A percentile compares a stretch with the other conserved stretches of the same genome.
These are phyloP conservation scores for Arctopsyche grandis DNA, from an alignment of 1,140 invertebrate genomes.

Conservation along the genomic window DNA sequence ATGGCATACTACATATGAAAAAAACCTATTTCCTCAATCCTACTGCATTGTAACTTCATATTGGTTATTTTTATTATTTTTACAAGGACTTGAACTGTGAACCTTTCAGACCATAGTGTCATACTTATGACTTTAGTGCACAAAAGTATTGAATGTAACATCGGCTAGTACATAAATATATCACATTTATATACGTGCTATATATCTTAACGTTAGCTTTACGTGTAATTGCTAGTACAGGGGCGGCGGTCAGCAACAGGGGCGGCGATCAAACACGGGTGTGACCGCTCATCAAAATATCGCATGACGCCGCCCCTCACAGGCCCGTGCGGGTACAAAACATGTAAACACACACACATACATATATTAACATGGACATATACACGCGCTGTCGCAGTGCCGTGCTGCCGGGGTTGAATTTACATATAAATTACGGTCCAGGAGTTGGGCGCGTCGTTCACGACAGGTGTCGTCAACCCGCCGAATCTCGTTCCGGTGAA, in stretches of 20 bases:
- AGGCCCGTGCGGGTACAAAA: neutral
- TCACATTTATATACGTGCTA: too few relatives aligned
- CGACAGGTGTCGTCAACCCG: slow-evolving; percentile 22
- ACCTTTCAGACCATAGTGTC: too few relatives aligned
- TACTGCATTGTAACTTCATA: too few relatives aligned
- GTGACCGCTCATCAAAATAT: slow-evolving; percentile 38
- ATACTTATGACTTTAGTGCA: too few relatives aligned
- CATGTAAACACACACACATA: neutral
- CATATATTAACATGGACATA: neutral
- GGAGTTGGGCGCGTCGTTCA: neutral
- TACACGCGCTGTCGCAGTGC: neutral
- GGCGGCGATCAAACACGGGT: slow-evolving; percentile 35
- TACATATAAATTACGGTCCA: slow-evolving; percentile 40
- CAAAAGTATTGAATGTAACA: too few relatives aligned
- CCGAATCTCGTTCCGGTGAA: too few relatives aligned
- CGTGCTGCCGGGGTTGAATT: slow-evolving; percentile 33
- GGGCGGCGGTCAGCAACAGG: slow-evolving; percentile 35
- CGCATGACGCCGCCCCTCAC: slow-evolving; percentile 25
- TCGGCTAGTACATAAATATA: too few relatives aligned
- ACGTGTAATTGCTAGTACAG: neutral
- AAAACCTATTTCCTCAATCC: too few relatives aligned
- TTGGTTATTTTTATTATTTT: too few relatives aligned
- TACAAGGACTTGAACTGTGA: too few relatives aligned
- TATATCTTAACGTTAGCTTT: neutral
- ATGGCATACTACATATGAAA: too few relatives aligned